A percentile compares a stretch with the other conserved stretches of the same genome.
Evolutionary conservation across 53 echinoderm and acorn worm species (phyloP).

Genomic region (Echinarachnius parma): DNA sequence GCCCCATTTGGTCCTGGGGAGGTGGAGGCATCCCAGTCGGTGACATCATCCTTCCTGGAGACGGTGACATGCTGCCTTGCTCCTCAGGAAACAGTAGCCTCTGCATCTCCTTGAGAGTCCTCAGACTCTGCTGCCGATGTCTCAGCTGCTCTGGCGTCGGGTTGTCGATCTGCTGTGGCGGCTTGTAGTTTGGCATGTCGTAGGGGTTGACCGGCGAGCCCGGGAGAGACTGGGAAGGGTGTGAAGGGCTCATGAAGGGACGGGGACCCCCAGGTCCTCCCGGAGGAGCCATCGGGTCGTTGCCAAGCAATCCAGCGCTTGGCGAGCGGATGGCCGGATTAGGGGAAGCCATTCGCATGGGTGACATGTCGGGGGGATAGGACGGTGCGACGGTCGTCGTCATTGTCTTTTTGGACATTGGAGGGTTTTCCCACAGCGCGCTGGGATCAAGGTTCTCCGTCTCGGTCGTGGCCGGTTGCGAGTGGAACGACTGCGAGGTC

Average conservation of each 20-base stretch:
- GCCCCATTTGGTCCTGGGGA: conserved; percentile 29
- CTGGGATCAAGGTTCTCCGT: conserved; percentile 97
- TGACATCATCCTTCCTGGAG: conserved; percentile 81
- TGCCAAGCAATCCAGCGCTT: conserved; percentile 8
- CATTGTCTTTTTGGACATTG: conserved; percentile 76
- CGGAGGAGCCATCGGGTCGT: conserved; percentile 29
- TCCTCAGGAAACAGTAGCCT: conserved; percentile 91
- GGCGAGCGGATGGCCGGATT: conserved; percentile 57
- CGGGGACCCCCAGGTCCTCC: conserved; percentile 56
- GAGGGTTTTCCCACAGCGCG: conserved; percentile 97
- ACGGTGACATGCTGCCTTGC: conserved; percentile 74
- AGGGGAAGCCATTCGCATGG: conserved; percentile 68
- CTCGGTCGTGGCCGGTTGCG: conserved; percentile 77
- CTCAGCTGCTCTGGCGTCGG: conserved; percentile 92
- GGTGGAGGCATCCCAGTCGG: conserved; percentile 62
- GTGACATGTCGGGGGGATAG: conserved; percentile 54
- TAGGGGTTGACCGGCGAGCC: conserved; percentile 57
- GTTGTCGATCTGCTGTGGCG: conserved; percentile 86
- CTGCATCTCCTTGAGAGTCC: conserved; percentile 93
- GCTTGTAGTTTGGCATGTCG: conserved; percentile 69
- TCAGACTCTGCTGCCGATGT: conserved; percentile 76
- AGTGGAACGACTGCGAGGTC: conserved; percentile 61
- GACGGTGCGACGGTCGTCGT: conserved; percentile 65
- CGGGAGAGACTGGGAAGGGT: conserved; percentile 50
- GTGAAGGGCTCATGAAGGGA: conserved; percentile 70